Evolutionary conservation across 2,888 invertebrate species (phyloP), one percentile per base, ranked within the genome.

Genomic region (Leptinotarsa tumamoca): DNA sequence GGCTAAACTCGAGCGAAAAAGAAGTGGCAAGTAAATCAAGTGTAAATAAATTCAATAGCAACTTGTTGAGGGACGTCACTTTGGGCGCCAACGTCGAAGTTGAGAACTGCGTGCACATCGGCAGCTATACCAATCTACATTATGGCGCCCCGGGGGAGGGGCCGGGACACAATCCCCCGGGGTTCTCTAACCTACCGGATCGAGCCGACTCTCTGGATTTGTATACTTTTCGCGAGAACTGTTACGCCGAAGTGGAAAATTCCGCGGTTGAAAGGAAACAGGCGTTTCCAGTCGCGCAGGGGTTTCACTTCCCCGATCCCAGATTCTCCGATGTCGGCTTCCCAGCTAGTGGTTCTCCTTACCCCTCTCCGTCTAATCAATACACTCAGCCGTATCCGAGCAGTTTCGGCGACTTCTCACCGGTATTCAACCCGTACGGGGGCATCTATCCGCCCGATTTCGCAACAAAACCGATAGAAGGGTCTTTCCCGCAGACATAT

Each of bases 51-150:
- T 87, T 86, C 78, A 87, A 83, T 73, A 86, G 86, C 74, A 87
- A 84, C 80, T 86, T 91, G 81, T 84, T 92, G 78, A 88, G 91
- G 80, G 91, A 92, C 83, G 90, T 91, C 23, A 90, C 84, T 82
- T 86, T 91, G 54, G 88, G 90, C 79, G 90, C 91, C 50, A 90
- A 91, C 83, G 89, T 91, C 67, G 92, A 92, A 86, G 91, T 92
- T 74, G 92, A 91, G 85, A 90, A 92, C 63, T 93, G 93, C 86
- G 91, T 93, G 23, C 92, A 92, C 85, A 88, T 91, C 75, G 92
- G 92, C 43, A 92, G 91, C 85, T 94, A 93, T 84, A 92, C 92
- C 80, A 93, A 92, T 86, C 89, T 94, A 69, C 94, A 94, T 85
- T 93, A 93, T 86, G 92, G 93, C 81, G 89, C 91, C 33, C 86